Evolutionary conservation across 2,888 invertebrate species (phyloP), one percentile per base, ranked within the genome.

Genomic region (Melipona beecheii): DNA sequence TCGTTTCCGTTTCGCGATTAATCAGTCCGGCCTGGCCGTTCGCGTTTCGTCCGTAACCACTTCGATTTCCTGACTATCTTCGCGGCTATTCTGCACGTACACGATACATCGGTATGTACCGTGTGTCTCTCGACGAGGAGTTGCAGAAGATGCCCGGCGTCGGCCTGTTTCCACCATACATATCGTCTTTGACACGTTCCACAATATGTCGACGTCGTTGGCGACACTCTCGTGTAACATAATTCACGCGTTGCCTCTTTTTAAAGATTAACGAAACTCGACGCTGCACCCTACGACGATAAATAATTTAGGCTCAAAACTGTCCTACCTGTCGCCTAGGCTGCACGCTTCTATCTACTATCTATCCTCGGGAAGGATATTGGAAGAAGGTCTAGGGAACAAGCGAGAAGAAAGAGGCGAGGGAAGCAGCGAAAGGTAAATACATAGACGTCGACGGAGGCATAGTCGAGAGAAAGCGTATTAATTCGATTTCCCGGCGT

Each of bases 281-380:
- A 86, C 89, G 62, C 75, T 64, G 60, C 70, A 66, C 64, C 76
- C 79, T 68, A 49, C 75, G 78, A 78, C 70, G 81, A 65, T 88
- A 89, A 88, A 88, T 83, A 86, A 88, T 87, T 88, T 88, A 88
- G 73, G 87, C 85, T 88, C 85, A 81, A 87, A 85, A 85, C 77
- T 83, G 87, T 83, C 85, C 78, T 72, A 72, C 77, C 85, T 75
- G 78, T 88, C 77, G 71, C 69, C 5, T 54, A 70, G 68, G 21
- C 66, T 66, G 31, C 36, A 31, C 65, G 43, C 58, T 70, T 62
- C 65, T 65, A 87, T 71, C 72, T 50, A 36, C 73, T 60, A 68
- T 78, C 52, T 31, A 31, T 60, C 62, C 72, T 71, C 74, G 71
- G 71, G 68, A 77, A 70, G 77, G 71, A 72, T 72, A 66, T 43